Conservation (phyloP, 1,140 invertebrate species). For the Aphelinus certus region DNA sequence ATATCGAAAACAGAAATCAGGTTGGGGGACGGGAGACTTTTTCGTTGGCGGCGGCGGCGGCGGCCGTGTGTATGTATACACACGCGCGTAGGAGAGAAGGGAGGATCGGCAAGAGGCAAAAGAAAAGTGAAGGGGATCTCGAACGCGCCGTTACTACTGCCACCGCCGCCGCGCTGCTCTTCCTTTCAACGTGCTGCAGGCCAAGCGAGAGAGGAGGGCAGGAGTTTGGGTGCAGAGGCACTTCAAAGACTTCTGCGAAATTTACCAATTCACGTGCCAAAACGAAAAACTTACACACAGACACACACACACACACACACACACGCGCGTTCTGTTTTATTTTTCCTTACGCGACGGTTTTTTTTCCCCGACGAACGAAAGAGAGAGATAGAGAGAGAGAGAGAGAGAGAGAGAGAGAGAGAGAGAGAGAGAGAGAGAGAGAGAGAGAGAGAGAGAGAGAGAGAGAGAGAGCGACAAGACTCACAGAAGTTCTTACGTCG, state of each 20-base stretch:
- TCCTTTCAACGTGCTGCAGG: not conserved
- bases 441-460: not conserved
- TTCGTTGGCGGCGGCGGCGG: not conserved
- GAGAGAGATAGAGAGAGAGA: not conserved
- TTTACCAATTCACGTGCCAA: slow-evolving; percentile 14
- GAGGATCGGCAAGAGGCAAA: not conserved
- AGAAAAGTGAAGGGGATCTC: not conserved
- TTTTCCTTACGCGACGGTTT: slow-evolving; percentile 4
- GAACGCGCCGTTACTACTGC: not conserved
- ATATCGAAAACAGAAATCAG: slow-evolving; percentile 23
- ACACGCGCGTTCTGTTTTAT: not conserved
- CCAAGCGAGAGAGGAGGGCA: not conserved
- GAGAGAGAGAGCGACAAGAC: not conserved
- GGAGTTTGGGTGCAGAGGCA: not conserved
- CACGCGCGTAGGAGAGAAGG: too few species aligned
- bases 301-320: not conserved
- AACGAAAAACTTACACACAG: slow-evolving; percentile 25
- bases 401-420: not conserved
- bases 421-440: not conserved
- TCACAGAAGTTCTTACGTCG: slow-evolving; percentile 4
- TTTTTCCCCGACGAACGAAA: not conserved
- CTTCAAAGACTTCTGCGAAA: slow-evolving; percentile 33
- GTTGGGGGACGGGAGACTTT: slow-evolving; percentile 16
- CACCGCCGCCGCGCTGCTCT: not conserved
- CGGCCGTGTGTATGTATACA: too few species aligned